Conservation (phyloP, 2,113 vertebrate species). For the Pachycephala philippinensis region DNA sequence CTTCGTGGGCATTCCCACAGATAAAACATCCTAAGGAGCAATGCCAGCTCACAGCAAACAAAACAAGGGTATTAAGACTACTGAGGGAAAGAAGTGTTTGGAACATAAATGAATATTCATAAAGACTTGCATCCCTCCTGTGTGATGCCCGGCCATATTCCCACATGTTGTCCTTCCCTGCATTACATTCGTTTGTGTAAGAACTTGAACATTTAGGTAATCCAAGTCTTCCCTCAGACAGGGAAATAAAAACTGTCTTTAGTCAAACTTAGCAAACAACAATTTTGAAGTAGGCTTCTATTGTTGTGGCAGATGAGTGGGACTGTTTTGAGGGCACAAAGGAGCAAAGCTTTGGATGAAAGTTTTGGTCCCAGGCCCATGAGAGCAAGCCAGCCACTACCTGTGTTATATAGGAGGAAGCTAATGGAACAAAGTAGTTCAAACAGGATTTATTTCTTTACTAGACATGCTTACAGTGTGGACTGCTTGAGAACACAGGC, state of each 20-base stretch:
- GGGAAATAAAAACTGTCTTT: not conserved
- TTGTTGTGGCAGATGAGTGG: accelerated
- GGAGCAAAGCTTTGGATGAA: not conserved
- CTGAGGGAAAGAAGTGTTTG: not conserved
- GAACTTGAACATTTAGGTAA: not conserved
- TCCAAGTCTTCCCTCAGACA: not conserved
- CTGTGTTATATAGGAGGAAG: not conserved
- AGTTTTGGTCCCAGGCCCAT: not conserved
- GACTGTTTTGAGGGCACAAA: not conserved
- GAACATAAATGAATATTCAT: not conserved
- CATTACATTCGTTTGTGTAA: not conserved
- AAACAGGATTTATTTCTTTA: not conserved
- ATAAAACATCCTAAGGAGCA: not conserved
- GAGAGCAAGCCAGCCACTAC: not conserved
- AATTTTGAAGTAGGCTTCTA: not conserved
- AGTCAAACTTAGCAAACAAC: not conserved
- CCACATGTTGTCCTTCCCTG: not conserved
- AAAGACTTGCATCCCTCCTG: not conserved
- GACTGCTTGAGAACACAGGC: not conserved
- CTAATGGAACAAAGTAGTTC: not conserved
- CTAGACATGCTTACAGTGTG: not conserved
- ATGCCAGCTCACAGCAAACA: not conserved
- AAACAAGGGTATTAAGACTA: not conserved
- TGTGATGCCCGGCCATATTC: not conserved
- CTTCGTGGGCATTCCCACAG: not conserved